phyloP scores from a whole-genome alignment of 2,797 vertebrate genomes.

The Eidolon dupreanum region DNA sequence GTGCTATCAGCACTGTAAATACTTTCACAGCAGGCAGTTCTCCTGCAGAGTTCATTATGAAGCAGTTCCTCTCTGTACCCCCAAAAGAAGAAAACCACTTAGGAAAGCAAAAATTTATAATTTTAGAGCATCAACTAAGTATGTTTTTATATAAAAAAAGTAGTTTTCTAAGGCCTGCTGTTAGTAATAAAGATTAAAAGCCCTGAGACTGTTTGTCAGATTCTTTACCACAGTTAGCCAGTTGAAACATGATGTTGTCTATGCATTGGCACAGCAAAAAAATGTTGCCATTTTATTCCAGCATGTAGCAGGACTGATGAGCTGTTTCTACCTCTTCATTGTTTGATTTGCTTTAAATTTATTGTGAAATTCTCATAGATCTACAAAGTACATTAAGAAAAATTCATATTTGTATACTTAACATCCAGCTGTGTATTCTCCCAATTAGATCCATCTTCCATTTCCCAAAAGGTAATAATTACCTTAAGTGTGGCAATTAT shows the following conservation, averaged over 20 bases:
- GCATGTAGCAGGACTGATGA: not conserved
- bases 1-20: not conserved
- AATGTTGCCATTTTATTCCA: not conserved
- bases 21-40: not conserved
- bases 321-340: not conserved
- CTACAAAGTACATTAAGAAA: not conserved
- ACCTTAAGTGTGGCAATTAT: not conserved
- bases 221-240: not conserved
- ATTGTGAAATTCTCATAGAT: conserved; percentile 11
- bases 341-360: conserved; percentile 20
- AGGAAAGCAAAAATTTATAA: conserved; percentile 25
- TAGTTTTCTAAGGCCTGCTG: not conserved
- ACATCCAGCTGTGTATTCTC: not conserved
- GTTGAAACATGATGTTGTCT: not conserved
- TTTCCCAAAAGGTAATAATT: not conserved
- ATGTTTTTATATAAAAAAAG: not conserved
- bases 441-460: not conserved
- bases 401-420: not conserved
- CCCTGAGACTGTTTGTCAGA: not conserved
- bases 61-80: not conserved
- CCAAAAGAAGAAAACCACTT: not conserved
- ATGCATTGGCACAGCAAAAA: not conserved
- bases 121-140: not conserved
- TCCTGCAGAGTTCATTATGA: not conserved
- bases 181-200: conserved; percentile 33